Percentiles rank a stretch among this genome's conserved stretches.
Conservation (phyloP, 2,888 invertebrate species). For the Drosophila affinis region DNA sequence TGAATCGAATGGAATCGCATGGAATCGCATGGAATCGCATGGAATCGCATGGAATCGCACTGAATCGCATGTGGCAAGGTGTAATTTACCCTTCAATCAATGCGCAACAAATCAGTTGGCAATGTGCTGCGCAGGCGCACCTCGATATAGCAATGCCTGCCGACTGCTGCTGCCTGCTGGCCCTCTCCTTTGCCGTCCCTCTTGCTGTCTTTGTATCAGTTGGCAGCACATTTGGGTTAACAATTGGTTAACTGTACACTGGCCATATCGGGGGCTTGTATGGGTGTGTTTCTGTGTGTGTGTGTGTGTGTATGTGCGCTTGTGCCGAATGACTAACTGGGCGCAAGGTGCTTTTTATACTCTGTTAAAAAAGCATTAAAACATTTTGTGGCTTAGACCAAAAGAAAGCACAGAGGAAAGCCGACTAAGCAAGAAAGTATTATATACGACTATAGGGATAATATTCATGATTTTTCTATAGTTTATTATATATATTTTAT, state of each 20-base stretch:
- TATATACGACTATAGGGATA: background rate
- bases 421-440: background rate
- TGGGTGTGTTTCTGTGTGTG: slow-evolving; percentile 34
- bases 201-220: slow-evolving; percentile 53
- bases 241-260: slow-evolving; percentile 73
- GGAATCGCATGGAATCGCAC: slow-evolving; percentile 23
- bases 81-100: slow-evolving; percentile 81
- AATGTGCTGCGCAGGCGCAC: slow-evolving; percentile 74
- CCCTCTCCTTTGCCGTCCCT: background rate
- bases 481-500: background rate
- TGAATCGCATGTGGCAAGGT: slow-evolving; percentile 77
- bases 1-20: slow-evolving; percentile 30
- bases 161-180: background rate
- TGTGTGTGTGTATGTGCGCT: slow-evolving; percentile 13
- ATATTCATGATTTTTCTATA: background rate
- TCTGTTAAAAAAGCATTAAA: slow-evolving; percentile 39
- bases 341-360: slow-evolving; percentile 72
- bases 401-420: slow-evolving; percentile 36
- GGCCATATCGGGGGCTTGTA: slow-evolving; percentile 59
- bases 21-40: slow-evolving; percentile 45
- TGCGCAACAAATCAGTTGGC: slow-evolving; percentile 77
- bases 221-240: slow-evolving; percentile 80
- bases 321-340: slow-evolving; percentile 71
- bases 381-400: slow-evolving; percentile 13
- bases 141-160: slow-evolving; percentile 32